These are phyloP conservation scores for Dryobates pubescens DNA, from an alignment of 2,797 vertebrate genomes.

Conservation along the genomic window DNA sequence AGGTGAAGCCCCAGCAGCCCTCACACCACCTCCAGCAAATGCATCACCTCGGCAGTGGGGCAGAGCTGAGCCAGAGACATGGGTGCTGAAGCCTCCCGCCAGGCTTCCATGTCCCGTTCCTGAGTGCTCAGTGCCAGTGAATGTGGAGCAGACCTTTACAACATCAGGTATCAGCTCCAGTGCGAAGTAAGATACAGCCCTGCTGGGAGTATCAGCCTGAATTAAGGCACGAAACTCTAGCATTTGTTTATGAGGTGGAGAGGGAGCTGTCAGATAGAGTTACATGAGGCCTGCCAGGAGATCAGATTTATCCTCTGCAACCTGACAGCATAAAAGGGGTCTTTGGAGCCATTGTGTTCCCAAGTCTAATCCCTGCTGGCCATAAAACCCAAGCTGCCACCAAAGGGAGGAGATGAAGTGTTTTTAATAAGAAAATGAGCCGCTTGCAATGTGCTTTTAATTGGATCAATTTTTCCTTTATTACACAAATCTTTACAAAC, in stretches of 20 bases:
- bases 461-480: conserved; percentile 75
- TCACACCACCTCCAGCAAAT: background rate
- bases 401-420: conserved; percentile 50
- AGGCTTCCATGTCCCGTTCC: rapidly evolving
- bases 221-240: background rate
- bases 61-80: background rate
- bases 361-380: background rate
- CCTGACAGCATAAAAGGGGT: background rate
- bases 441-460: conserved; percentile 63
- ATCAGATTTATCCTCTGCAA: background rate
- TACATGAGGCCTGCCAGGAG: background rate
- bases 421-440: conserved; percentile 59
- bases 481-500: conserved; percentile 64
- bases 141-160: background rate
- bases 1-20: background rate
- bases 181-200: background rate
- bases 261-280: background rate
- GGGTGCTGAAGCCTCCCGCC: background rate
- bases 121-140: rapidly evolving
- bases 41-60: rapidly evolving
- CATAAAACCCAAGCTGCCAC: conserved; percentile 31
- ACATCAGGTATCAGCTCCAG: background rate
- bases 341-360: background rate
- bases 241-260: background rate
- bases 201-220: background rate